These are phyloP conservation scores for Lycodopsis pacificus DNA, from an alignment of 2,797 vertebrate species.

Conservation along the genomic window DNA sequence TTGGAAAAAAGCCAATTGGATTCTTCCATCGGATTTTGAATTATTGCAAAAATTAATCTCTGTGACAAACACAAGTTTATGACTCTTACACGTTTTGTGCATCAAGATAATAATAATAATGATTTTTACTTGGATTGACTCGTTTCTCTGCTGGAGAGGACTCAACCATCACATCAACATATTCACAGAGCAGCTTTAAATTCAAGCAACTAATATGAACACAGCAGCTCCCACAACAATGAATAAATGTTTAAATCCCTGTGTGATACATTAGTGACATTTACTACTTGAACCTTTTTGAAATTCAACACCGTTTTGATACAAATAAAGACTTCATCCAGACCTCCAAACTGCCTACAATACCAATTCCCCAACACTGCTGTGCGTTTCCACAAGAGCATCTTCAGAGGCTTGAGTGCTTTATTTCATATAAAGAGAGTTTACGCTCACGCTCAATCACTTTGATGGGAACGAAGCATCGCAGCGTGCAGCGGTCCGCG, in stretches of 20 bases:
- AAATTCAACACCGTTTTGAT: neutral
- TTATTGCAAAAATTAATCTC: too few relatives aligned
- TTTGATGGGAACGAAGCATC: conserved; percentile 19
- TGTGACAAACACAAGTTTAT: too few relatives aligned
- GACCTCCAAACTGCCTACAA: conserved; percentile 2
- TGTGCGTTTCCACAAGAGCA: neutral
- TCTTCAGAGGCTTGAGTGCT: neutral
- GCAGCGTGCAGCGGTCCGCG: conserved; percentile 1
- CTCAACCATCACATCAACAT: neutral
- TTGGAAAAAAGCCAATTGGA: neutral
- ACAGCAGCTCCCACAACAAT: neutral
- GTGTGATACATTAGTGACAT: neutral
- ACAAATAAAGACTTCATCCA: conserved; percentile 1
- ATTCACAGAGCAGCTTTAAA: neutral
- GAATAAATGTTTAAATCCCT: neutral
- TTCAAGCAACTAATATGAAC: neutral
- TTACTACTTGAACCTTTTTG: neutral
- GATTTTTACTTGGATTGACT: too few relatives aligned
- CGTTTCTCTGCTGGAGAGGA: neutral
- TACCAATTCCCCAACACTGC: conserved; percentile 12
- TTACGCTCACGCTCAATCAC: conserved; percentile 32
- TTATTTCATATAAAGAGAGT: conserved; percentile 23
- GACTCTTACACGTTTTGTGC: too few relatives aligned
- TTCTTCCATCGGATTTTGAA: too few relatives aligned
- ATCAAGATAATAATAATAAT: too few relatives aligned